A percentile compares a stretch with the other conserved stretches of the same genome.
These are phyloP conservation scores for Macropus fuliginosus DNA, from an alignment of 2,797 vertebrate species.

Conservation along the genomic window DNA sequence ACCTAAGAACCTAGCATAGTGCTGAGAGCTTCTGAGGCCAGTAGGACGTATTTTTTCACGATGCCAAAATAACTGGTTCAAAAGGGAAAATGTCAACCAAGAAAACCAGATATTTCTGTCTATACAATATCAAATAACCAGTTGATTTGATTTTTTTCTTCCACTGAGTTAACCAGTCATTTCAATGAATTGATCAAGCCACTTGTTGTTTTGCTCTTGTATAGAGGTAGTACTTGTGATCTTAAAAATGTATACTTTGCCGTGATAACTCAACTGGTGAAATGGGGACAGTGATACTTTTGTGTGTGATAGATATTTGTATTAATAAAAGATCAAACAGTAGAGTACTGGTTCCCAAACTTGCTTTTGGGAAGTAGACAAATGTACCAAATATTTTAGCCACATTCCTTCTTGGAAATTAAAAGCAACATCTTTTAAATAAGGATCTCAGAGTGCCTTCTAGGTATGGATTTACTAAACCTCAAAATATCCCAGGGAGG, in stretches of 20 bases:
- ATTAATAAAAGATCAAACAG: background rate
- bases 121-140: background rate
- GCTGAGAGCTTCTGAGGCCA: background rate
- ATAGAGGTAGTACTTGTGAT: background rate
- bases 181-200: background rate
- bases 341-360: background rate
- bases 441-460: conserved; percentile 40
- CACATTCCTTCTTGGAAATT: background rate
- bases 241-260: background rate
- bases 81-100: background rate
- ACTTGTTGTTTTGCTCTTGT: background rate
- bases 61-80: background rate
- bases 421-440: conserved; percentile 28
- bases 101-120: background rate
- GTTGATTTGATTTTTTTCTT: background rate
- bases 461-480: conserved; percentile 19
- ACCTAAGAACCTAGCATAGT: background rate
- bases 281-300: background rate
- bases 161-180: background rate
- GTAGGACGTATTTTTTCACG: background rate
- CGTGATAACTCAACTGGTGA: background rate
- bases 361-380: background rate
- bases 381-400: background rate
- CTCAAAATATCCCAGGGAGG: conserved; percentile 25
- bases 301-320: background rate